Percentiles rank a stretch among this genome's conserved stretches.
phyloP scores from a whole-genome alignment of 2,888 invertebrate species.

The Aproaerema taeniolella region DNA sequence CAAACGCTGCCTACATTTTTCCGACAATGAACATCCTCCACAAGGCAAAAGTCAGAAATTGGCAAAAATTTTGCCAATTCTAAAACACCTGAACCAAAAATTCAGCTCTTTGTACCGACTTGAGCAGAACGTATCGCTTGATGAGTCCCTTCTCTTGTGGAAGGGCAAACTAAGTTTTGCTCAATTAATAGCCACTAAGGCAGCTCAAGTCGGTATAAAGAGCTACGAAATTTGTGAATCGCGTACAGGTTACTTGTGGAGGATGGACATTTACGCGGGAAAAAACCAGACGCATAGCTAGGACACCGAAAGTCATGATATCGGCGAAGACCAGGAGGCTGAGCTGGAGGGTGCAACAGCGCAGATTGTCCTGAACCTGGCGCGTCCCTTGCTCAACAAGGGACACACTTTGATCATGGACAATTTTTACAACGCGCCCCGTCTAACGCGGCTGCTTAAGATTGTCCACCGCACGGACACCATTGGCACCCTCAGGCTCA shows the following conservation, averaged over 20 bases:
- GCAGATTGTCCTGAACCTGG: neutral
- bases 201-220: too few relatives aligned
- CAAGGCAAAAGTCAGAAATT: too few relatives aligned
- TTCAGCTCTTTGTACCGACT: constrained; percentile 13
- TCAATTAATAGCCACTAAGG: too few relatives aligned
- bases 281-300: too few relatives aligned
- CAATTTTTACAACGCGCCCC: constrained; percentile 18
- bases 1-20: constrained; percentile 16
- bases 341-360: neutral
- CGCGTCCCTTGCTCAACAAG: neutral
- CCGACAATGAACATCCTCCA: constrained; percentile 18
- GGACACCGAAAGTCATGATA: neutral
- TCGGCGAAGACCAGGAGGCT: neutral
- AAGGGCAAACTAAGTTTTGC: too few relatives aligned
- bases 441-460: constrained; percentile 13
- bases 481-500: constrained; percentile 15
- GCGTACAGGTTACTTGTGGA: neutral
- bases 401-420: constrained; percentile 18
- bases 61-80: constrained; percentile 9
- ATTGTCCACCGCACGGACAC: constrained; percentile 15
- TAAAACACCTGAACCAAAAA: constrained; percentile 21
- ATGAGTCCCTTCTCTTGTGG: constrained; percentile 21
- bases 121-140: constrained; percentile 16
- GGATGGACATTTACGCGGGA: constrained; percentile 6
- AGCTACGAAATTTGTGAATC: neutral